These are phyloP conservation scores for Phyllotis vaccarum DNA, from an alignment of 2,797 vertebrate species.

Conservation along the genomic window DNA sequence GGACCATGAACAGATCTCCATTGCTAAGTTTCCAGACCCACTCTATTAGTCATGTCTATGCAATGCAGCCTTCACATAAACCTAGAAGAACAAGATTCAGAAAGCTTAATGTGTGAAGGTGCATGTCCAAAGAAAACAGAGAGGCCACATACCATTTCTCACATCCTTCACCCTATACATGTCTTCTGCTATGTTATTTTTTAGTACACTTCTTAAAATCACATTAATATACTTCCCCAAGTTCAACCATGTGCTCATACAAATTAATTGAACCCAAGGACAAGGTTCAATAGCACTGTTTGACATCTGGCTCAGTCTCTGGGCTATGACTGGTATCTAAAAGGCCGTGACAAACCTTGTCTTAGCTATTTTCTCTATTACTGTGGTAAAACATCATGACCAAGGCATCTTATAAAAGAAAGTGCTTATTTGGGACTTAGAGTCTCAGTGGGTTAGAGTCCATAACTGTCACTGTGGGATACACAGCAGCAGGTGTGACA, in stretches of 20 bases:
- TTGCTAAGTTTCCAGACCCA: neutral
- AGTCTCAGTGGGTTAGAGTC: neutral
- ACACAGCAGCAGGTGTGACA: neutral
- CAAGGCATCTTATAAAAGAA: neutral
- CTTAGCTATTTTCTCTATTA: neutral
- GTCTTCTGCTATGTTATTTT: neutral
- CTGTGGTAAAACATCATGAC: neutral
- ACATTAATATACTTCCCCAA: neutral
- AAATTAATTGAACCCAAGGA: neutral
- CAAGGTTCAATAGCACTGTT: neutral
- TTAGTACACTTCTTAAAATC: neutral
- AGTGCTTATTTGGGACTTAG: neutral
- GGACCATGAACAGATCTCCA: neutral
- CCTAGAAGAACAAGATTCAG: neutral
- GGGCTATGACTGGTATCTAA: neutral
- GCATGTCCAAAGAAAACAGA: too few relatives aligned
- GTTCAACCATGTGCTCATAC: neutral
- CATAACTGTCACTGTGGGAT: neutral
- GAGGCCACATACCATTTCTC: too few relatives aligned
- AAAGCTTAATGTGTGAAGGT: neutral
- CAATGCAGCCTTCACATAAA: neutral
- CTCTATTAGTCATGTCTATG: neutral
- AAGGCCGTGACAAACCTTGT: neutral
- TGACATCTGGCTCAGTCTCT: neutral
- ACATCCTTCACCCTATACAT: neutral